Base-by-base conservation (phyloP, 2,888 invertebrate genomes). In the Macrophya alboannulata region DNA sequence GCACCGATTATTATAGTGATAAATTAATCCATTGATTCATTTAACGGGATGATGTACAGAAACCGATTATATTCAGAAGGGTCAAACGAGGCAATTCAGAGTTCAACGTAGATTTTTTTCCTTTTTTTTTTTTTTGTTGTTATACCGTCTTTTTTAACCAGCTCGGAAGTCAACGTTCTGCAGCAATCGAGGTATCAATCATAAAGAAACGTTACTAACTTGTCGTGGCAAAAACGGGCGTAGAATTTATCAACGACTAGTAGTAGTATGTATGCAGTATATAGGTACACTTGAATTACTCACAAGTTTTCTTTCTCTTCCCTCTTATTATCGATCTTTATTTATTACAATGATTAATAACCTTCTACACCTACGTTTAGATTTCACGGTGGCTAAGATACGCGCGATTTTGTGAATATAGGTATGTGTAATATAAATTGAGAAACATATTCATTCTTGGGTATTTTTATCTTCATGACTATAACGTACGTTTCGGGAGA, bases 21-120 rank as follows among this genome's bases (percentile, higher is more conserved):
- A 81, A 81, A 81, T 62, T 81, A 62, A 62, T 62, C 81, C 62
- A 81, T 81, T 81, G 81, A 81, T 81, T 81, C 81, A 62, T 81
- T 62, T 62, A 59, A 81, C 21, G 48, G 25, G 10, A 40, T 81
- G 77, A 31, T 17, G 43, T 17, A 31, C 17, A 51, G 17, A 81
- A 62, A 59, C 40, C 48, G 77, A 59, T 8, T 15, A 12, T 37
- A 77, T 15, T 37, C 40, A n/a, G 51, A 59, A 62, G 81, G 81
- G 81, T 81, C 81, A 81, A 62, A 59, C 59, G 81, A 62, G 43
- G 81, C 81, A 40, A 81, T 81, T 81, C 62, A 81, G 17, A 51
- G 81, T 81, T 81, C 59, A 81, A 40, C 62, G 43, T 21, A 6
- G 43, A 15, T 62, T 31, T 31, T 31, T 31, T 31, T 31, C 3